A percentile compares a stretch with the other conserved stretches of the same genome.
Conservation (phyloP, 2,797 vertebrate genomes). For the Phalanger gymnotis region DNA sequence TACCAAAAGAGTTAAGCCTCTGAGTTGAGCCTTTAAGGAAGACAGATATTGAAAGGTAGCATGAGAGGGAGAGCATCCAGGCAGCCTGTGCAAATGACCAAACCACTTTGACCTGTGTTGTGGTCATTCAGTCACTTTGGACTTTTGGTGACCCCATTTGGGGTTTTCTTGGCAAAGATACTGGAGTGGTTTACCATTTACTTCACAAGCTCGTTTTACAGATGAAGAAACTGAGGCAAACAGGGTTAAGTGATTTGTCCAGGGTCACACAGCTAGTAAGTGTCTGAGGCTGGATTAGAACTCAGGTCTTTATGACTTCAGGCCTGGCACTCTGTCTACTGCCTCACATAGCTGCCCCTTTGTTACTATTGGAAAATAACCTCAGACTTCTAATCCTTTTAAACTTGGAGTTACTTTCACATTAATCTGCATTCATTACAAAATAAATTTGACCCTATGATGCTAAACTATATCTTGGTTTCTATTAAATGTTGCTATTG, state of each 20-base stretch:
- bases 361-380: background rate
- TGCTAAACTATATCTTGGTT: background rate
- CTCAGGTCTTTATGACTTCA: too few species aligned
- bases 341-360: background rate
- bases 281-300: too few species aligned
- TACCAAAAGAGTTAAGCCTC: background rate
- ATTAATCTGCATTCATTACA: background rate
- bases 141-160: too few species aligned
- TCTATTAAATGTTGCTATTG: background rate
- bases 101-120: too few species aligned
- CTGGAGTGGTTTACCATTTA: too few species aligned
- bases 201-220: too few species aligned
- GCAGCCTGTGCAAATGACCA: background rate
- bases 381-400: background rate
- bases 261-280: too few species aligned
- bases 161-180: too few species aligned
- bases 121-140: too few species aligned
- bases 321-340: too few species aligned
- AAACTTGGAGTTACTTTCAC: background rate
- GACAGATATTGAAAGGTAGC: background rate
- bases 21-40: background rate
- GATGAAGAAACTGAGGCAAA: too few species aligned
- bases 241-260: too few species aligned
- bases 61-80: background rate
- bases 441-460: background rate